Conservation (phyloP, 1,140 invertebrate species). For the Solenopsis invicta region DNA sequence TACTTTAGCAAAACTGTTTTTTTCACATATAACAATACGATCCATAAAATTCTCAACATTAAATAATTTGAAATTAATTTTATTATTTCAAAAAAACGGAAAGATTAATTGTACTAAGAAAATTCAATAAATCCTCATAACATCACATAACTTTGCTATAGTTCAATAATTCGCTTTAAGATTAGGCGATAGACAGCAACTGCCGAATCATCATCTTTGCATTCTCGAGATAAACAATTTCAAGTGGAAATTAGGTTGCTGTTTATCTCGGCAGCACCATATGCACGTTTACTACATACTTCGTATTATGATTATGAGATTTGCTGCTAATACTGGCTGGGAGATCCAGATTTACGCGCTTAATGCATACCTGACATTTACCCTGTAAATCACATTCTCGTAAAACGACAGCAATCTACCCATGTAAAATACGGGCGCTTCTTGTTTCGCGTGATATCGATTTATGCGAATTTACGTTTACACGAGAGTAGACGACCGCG, state of each 20-base stretch:
- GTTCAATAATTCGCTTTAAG: not conserved
- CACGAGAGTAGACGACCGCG: slow-evolving; percentile 29
- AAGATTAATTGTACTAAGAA: too few relatives aligned
- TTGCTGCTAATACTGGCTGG: slow-evolving; percentile 39
- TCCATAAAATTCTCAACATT: too few relatives aligned
- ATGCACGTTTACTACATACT: slow-evolving; percentile 8
- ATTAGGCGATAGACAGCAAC: not conserved
- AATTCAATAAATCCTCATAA: too few relatives aligned
- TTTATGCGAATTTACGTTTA: slow-evolving; percentile 62
- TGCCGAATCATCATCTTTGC: not conserved
- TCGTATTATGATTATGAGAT: slow-evolving; percentile 41
- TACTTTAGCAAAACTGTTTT: too few relatives aligned
- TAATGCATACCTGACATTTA: slow-evolving; percentile 56
- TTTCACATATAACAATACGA: too few relatives aligned
- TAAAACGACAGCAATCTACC: slow-evolving; percentile 36
- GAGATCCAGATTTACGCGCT: slow-evolving; percentile 50
- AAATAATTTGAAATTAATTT: too few relatives aligned
- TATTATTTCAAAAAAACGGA: too few relatives aligned
- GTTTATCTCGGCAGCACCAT: slow-evolving; percentile 4
- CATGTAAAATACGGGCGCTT: slow-evolving; percentile 42
- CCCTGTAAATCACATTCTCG: slow-evolving; percentile 48
- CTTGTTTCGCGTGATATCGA: slow-evolving; percentile 52
- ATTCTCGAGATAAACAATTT: slow-evolving; percentile 40
- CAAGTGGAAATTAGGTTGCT: slow-evolving; percentile 40
- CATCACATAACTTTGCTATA: not conserved